Evolutionary conservation across 30 jellyfish, hydroid and myxozoan species (phyloP).

Genomic region (Aurelia aurita complex sp. Pacific): DNA sequence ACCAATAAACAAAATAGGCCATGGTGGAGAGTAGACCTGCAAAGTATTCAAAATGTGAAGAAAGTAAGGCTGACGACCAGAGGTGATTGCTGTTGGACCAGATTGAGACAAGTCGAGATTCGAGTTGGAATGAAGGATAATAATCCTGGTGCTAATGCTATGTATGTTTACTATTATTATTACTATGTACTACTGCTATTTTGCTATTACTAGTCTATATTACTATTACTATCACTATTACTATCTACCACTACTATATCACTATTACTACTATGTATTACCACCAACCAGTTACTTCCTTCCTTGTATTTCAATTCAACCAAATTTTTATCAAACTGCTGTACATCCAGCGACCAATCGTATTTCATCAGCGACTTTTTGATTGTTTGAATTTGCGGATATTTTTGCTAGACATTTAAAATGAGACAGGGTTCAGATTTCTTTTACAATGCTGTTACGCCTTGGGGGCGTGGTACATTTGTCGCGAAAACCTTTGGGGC

Average conservation of each 20-base stretch:
- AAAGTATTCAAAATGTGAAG: slow-evolving; percentile 1
- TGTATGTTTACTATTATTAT: slow-evolving; percentile 8
- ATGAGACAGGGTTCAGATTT: no score
- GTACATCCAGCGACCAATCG: neutral
- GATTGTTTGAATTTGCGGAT: no score
- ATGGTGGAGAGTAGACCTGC: slow-evolving; percentile 73
- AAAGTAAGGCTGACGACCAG: slow-evolving; percentile 37
- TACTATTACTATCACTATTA: no score
- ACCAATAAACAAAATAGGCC: slow-evolving; percentile 53
- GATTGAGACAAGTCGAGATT: slow-evolving; percentile 53
- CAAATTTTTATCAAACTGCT: neutral
- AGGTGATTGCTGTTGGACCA: slow-evolving; percentile 59
- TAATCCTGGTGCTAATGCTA: slow-evolving; percentile 31
- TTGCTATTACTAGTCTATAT: no score
- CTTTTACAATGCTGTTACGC: no score
- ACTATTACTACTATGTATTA: neutral
- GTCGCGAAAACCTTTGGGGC: no score
- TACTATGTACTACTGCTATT: neutral
- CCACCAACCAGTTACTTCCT: no score
- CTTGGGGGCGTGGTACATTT: no score
- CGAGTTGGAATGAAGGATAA: slow-evolving; percentile 52
- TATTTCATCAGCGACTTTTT: no score
- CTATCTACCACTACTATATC: neutral
- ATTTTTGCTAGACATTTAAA: no score
- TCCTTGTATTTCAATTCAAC: no score